Evolutionary conservation across 2,113 vertebrate genomes (phyloP).

Genomic region (Anseranas semipalmata): DNA sequence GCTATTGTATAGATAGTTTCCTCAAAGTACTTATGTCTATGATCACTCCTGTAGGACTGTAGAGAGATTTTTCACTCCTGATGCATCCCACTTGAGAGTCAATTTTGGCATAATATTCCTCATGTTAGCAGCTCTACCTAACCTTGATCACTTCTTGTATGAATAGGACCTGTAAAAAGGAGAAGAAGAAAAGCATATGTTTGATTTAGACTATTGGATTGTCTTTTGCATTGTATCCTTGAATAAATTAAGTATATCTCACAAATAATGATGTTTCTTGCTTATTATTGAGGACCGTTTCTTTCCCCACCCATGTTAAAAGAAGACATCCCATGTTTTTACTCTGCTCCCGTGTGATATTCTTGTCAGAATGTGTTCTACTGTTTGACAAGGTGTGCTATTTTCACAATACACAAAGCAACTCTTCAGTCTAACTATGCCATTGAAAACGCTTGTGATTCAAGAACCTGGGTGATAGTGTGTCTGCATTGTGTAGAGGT

Average conservation of each 20-base stretch:
- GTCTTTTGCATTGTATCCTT: background rate
- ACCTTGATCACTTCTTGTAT: background rate
- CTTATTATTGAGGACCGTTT: background rate
- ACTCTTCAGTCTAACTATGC: background rate
- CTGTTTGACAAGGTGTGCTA: background rate
- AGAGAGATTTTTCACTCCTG: constrained; percentile 46
- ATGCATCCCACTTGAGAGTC: constrained; percentile 31
- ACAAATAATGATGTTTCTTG: background rate
- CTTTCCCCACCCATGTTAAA: background rate
- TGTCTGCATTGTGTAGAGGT: background rate
- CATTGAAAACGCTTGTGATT: background rate
- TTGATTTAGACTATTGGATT: background rate
- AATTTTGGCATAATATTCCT: constrained; percentile 2
- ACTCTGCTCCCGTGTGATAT: background rate
- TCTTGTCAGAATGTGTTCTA: background rate
- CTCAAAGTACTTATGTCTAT: background rate
- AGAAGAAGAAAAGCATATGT: background rate
- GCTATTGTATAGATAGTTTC: background rate
- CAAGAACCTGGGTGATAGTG: background rate
- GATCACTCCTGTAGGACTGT: background rate
- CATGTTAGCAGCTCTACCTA: background rate
- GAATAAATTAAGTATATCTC: background rate
- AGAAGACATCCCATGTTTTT: background rate
- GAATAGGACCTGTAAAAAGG: background rate
- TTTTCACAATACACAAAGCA: background rate